These are phyloP conservation scores for Paralinhomoeus sp. DNA, from an alignment of 2,888 invertebrate genomes.

Conservation along the genomic window DNA sequence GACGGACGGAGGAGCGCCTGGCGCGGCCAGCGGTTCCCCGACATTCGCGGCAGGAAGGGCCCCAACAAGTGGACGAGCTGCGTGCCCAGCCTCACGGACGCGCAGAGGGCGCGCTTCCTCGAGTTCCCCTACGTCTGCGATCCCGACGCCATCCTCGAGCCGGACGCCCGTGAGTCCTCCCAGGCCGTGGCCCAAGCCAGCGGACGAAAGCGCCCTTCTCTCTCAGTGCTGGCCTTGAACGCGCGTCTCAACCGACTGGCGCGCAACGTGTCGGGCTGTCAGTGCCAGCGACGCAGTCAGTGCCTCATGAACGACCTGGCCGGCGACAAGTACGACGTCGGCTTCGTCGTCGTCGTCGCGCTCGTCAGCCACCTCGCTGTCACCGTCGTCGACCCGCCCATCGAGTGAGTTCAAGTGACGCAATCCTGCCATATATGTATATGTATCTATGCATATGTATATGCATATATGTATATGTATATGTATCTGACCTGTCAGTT, in stretches of 20 bases:
- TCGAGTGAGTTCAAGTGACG: constrained; percentile 11
- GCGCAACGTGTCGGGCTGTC: constrained; percentile 16
- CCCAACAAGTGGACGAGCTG: too few relatives aligned
- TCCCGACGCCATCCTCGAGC: not conserved
- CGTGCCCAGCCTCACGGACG: too few relatives aligned
- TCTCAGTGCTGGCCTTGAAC: constrained; percentile 14
- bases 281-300: constrained; percentile 20
- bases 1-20: too few relatives aligned
- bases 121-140: not conserved
- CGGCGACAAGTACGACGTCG: constrained; percentile 4
- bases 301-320: constrained; percentile 9
- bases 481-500: too few relatives aligned
- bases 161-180: too few relatives aligned
- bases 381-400: constrained; percentile 21
- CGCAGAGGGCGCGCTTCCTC: too few relatives aligned
- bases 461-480: too few relatives aligned
- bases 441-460: too few relatives aligned
- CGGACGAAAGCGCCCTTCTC: too few relatives aligned
- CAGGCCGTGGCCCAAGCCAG: too few relatives aligned
- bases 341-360: constrained; percentile 22
- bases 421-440: not conserved
- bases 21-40: too few relatives aligned
- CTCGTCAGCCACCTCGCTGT: constrained; percentile 14
- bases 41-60: too few relatives aligned
- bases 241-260: constrained; percentile 15